These are phyloP conservation scores for Notocelia uddmanniana DNA, from an alignment of 2,888 invertebrate species.

Conservation along the genomic window DNA sequence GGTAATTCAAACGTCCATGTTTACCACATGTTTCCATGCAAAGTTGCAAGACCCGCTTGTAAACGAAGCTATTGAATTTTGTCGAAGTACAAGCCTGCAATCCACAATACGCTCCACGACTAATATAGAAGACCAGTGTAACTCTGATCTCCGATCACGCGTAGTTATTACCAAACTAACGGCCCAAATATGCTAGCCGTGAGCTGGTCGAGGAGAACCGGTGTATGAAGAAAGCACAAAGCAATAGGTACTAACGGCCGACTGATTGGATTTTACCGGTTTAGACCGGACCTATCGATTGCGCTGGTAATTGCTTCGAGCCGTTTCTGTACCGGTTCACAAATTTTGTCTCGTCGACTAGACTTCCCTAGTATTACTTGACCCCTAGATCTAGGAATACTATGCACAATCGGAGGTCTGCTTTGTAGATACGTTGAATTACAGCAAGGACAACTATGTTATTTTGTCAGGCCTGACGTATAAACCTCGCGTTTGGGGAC, in stretches of 20 bases:
- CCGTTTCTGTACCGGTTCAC: not conserved
- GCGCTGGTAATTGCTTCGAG: constrained; percentile 25
- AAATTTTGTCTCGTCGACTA: not conserved
- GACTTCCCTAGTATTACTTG: not conserved
- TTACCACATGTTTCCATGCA: too few relatives aligned
- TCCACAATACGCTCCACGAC: not conserved
- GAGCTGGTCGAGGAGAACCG: constrained; percentile 3
- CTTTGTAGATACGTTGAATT: not conserved
- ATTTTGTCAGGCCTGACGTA: constrained; percentile 2
- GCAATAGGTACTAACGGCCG: constrained; percentile 17
- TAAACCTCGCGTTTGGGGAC: constrained; percentile 9
- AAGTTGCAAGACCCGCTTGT: not conserved
- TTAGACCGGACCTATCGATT: constrained; percentile 28
- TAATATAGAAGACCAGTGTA: not conserved
- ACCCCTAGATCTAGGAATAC: not conserved
- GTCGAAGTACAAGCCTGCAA: not conserved
- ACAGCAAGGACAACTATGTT: not conserved
- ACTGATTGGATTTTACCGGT: constrained; percentile 43
- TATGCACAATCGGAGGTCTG: not conserved
- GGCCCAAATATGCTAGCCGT: not conserved
- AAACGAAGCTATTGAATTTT: not conserved
- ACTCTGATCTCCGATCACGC: not conserved
- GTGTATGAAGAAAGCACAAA: constrained; percentile 2
- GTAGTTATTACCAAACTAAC: not conserved
- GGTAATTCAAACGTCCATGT: constrained; percentile 3